These are phyloP conservation scores for Loriculus beryllinus DNA, from an alignment of 2,797 vertebrate species.

Conservation along the genomic window DNA sequence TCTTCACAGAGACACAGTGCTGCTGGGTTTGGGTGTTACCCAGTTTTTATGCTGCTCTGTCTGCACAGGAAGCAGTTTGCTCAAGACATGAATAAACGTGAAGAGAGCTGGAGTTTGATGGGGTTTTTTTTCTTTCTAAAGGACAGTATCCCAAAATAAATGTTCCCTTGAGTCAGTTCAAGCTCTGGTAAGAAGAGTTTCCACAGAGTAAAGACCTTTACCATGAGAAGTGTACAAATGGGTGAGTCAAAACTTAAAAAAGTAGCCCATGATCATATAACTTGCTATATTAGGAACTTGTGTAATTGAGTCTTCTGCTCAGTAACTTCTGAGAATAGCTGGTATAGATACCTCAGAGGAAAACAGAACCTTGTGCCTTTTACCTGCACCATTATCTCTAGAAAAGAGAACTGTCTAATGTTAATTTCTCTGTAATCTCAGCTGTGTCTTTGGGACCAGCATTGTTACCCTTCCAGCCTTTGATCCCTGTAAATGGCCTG, in stretches of 20 bases:
- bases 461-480: not conserved
- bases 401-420: not conserved
- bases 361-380: not conserved
- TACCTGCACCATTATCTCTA: not conserved
- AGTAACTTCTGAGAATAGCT: slow-evolving; percentile 17
- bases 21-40: slow-evolving; percentile 17
- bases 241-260: not conserved
- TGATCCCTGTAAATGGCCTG: not conserved
- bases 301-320: not conserved
- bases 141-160: slow-evolving; percentile 37
- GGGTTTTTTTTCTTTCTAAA: not conserved
- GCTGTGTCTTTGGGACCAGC: not conserved
- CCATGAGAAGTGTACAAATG: not conserved
- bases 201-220: slow-evolving; percentile 25
- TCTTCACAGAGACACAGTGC: not conserved
- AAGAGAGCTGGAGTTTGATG: not conserved
- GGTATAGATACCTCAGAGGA: not conserved
- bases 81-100: not conserved
- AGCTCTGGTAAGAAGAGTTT: slow-evolving; percentile 23
- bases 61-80: slow-evolving; percentile 58
- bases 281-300: not conserved
- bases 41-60: not conserved
- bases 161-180: slow-evolving; percentile 21
- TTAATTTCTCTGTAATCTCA: not conserved
- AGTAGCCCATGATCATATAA: not conserved